Evolutionary conservation across 2,888 invertebrate genomes (phyloP).

Genomic region (Corbicula japonica): DNA sequence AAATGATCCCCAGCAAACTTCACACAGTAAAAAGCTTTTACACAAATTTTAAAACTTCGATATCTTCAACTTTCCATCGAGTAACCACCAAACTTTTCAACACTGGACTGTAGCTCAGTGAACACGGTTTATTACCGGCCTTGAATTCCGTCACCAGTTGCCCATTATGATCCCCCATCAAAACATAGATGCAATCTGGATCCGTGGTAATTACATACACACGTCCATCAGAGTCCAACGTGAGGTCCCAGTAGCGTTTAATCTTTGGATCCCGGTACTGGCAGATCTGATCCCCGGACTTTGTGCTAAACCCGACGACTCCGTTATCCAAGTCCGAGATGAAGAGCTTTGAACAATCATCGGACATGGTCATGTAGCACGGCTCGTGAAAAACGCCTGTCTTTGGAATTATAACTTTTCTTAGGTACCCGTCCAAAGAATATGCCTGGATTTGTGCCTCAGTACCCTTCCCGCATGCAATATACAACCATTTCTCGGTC

Average conservation of each 20-base stretch:
- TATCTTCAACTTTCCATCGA: constrained; percentile 52
- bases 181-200: constrained; percentile 51
- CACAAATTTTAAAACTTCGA: constrained; percentile 45
- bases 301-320: constrained; percentile 56
- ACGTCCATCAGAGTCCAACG: constrained; percentile 32
- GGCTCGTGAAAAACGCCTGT: constrained; percentile 51
- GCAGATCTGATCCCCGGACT: constrained; percentile 49
- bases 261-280: constrained; percentile 58
- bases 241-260: constrained; percentile 59
- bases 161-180: constrained; percentile 57
- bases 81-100: constrained; percentile 46
- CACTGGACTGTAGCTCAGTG: constrained; percentile 40
- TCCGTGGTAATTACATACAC: constrained; percentile 56
- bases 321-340: constrained; percentile 58
- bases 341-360: constrained; percentile 39
- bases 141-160: constrained; percentile 48
- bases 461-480: constrained; percentile 45
- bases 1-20: no score
- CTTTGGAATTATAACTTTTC: constrained; percentile 58
- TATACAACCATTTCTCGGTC: constrained; percentile 50
- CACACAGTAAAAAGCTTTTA: no score
- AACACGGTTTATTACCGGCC: constrained; percentile 48
- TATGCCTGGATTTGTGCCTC: constrained; percentile 56
- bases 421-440: constrained; percentile 46
- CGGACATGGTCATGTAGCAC: constrained; percentile 46